A percentile compares a stretch with the other conserved stretches of the same genome.
These are phyloP conservation scores for Nematopogon swammerdamellus DNA, from an alignment of 2,888 invertebrate genomes.

Conservation along the genomic window DNA sequence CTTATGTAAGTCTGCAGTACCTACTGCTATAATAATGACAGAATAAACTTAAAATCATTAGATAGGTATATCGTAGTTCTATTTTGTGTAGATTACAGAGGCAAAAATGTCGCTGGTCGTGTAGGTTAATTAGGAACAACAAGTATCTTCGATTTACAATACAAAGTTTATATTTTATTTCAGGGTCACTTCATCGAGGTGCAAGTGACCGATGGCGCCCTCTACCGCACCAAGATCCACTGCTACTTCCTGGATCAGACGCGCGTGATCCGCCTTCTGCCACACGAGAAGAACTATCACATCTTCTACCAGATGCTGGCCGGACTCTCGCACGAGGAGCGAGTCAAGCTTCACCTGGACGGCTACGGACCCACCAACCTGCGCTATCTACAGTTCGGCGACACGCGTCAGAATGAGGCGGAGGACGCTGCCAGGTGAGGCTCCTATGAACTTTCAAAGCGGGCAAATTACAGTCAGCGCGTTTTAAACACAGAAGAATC, in stretches of 20 bases:
- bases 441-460: too few relatives aligned
- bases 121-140: too few relatives aligned
- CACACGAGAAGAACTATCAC: conserved; percentile 92
- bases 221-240: conserved; percentile 94
- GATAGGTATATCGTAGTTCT: too few relatives aligned
- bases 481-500: background rate
- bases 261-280: conserved; percentile 80
- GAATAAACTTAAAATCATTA: too few relatives aligned
- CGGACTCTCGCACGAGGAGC: conserved; percentile 82
- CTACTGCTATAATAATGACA: too few relatives aligned
- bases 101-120: too few relatives aligned
- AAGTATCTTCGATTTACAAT: too few relatives aligned
- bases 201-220: conserved; percentile 91
- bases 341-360: conserved; percentile 82
- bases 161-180: too few relatives aligned
- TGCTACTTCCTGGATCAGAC: conserved; percentile 95
- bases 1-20: too few relatives aligned
- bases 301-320: conserved; percentile 96
- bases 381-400: conserved; percentile 75
- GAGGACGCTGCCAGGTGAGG: conserved; percentile 34
- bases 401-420: conserved; percentile 60
- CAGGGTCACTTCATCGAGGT: conserved; percentile 96
- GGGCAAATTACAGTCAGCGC: background rate
- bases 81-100: too few relatives aligned
- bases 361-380: conserved; percentile 80